These are phyloP conservation scores for Papilio xuthus DNA, from an alignment of 1,140 invertebrate species.

Conservation along the genomic window DNA sequence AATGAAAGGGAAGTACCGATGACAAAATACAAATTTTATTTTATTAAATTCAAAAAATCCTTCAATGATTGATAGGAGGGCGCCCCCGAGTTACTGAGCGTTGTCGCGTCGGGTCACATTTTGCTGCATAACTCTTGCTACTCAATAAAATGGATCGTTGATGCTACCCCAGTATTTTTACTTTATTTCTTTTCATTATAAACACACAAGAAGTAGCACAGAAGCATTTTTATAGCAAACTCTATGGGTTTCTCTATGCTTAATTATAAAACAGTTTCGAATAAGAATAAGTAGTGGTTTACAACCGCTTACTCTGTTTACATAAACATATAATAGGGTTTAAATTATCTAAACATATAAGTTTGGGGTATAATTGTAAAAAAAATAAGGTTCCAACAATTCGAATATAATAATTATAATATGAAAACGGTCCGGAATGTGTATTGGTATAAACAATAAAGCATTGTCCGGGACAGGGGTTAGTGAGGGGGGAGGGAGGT, in stretches of 20 bases:
- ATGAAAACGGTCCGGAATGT: conserved; percentile 13
- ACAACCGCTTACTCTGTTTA: too few species aligned
- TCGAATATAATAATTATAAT: conserved; percentile 17
- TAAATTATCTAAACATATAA: too few species aligned
- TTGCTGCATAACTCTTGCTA: conserved; percentile 72
- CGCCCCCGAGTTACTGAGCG: conserved; percentile 53
- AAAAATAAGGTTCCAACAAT: neutral
- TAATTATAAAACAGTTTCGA: too few species aligned
- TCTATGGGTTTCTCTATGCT: too few species aligned
- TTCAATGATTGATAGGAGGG: conserved; percentile 81
- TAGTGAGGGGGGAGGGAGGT: conserved; percentile 38
- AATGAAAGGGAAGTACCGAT: conserved; percentile 75
- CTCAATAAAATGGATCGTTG: conserved; percentile 76
- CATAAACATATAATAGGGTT: too few species aligned
- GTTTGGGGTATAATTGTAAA: neutral
- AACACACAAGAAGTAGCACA: too few species aligned
- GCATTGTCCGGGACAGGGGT: conserved; percentile 31
- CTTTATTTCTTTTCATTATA: neutral
- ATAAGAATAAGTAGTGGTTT: too few species aligned
- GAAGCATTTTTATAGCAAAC: too few species aligned
- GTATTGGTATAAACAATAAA: conserved; percentile 51
- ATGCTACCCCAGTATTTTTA: conserved; percentile 40
- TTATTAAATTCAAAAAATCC: conserved; percentile 83
- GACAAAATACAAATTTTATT: conserved; percentile 83
- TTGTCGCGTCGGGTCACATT: conserved; percentile 34